Conservation (phyloP, 2,113 vertebrate genomes). For the Castor canadensis region DNA sequence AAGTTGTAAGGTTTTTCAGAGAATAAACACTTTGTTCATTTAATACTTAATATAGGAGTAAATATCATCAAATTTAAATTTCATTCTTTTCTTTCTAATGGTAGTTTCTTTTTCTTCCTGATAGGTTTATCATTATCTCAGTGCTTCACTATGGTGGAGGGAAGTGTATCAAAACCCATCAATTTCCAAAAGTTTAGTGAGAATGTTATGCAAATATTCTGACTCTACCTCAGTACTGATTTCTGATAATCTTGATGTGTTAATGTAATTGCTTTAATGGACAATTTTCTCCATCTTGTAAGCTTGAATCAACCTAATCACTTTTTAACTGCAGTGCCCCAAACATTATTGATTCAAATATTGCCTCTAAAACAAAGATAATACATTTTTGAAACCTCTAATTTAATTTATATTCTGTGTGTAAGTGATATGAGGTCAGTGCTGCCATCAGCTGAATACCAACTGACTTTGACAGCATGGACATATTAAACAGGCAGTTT, state of each 20-base stretch:
- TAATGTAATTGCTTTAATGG: slow-evolving; percentile 70
- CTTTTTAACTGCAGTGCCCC: slow-evolving; percentile 40
- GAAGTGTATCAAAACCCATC: slow-evolving; percentile 11
- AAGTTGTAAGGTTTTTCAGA: slow-evolving; percentile 64
- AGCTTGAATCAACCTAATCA: slow-evolving; percentile 48
- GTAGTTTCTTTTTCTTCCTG: slow-evolving; percentile 38
- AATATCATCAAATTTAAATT: neutral
- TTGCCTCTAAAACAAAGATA: slow-evolving; percentile 57
- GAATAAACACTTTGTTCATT: slow-evolving; percentile 46
- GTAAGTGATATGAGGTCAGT: slow-evolving; percentile 67
- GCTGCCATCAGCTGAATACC: slow-evolving; percentile 51
- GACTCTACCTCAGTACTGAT: slow-evolving; percentile 68
- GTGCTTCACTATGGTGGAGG: too few species aligned
- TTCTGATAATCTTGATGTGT: slow-evolving; percentile 47
- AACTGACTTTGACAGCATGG: slow-evolving; percentile 72
- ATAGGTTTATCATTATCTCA: neutral
- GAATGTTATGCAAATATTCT: slow-evolving; percentile 32
- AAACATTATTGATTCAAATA: slow-evolving; percentile 65
- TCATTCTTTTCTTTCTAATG: slow-evolving; percentile 20
- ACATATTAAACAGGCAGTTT: slow-evolving; percentile 63
- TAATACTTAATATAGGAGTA: neutral
- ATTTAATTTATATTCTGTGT: slow-evolving; percentile 77
- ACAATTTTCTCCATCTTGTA: slow-evolving; percentile 70
- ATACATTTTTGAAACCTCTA: slow-evolving; percentile 72
- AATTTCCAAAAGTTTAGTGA: slow-evolving; percentile 51